Percentiles rank a stretch among this genome's conserved stretches.
Evolutionary conservation across 2,888 invertebrate genomes (phyloP).

Genomic region (Agrotis ipsilon): DNA sequence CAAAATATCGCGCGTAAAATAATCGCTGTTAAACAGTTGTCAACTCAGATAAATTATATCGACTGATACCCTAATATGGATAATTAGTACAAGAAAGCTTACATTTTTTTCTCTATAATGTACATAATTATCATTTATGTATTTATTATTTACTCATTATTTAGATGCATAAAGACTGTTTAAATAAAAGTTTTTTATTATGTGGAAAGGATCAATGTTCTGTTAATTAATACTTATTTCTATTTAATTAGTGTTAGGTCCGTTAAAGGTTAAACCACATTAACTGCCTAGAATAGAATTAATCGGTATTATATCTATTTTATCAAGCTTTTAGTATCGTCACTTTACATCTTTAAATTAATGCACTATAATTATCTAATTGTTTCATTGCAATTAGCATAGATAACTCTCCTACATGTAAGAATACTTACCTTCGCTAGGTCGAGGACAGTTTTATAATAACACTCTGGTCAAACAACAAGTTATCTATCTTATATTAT

Average conservation of each 20-base stretch:
- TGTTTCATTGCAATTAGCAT: background rate
- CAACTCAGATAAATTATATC: constrained; percentile 18
- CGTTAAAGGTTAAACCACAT: constrained; percentile 2
- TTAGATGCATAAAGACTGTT: background rate
- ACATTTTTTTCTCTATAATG: background rate
- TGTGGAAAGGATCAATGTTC: constrained; percentile 11
- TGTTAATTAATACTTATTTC: constrained; percentile 1
- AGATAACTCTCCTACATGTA: background rate
- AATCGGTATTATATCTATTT: constrained; percentile 7
- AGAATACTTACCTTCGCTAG: background rate
- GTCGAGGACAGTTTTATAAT: too few relatives aligned
- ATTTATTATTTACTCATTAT: constrained; percentile 7
- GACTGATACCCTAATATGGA: constrained; percentile 1
- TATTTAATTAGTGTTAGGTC: background rate
- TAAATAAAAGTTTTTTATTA: constrained; percentile 16
- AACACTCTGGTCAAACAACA: background rate
- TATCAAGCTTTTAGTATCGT: constrained; percentile 6
- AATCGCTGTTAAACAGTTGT: constrained; percentile 18
- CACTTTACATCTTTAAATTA: background rate
- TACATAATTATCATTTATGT: constrained; percentile 2
- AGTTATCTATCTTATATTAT: background rate
- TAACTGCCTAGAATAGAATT: constrained; percentile 4
- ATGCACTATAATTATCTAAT: too few relatives aligned
- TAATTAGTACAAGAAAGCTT: background rate
- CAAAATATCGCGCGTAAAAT: constrained; percentile 8